A percentile compares a stretch with the other conserved stretches of the same genome.
Conservation (phyloP, 2,113 vertebrate genomes). For the Tetraodon nigroviridis region DNA sequence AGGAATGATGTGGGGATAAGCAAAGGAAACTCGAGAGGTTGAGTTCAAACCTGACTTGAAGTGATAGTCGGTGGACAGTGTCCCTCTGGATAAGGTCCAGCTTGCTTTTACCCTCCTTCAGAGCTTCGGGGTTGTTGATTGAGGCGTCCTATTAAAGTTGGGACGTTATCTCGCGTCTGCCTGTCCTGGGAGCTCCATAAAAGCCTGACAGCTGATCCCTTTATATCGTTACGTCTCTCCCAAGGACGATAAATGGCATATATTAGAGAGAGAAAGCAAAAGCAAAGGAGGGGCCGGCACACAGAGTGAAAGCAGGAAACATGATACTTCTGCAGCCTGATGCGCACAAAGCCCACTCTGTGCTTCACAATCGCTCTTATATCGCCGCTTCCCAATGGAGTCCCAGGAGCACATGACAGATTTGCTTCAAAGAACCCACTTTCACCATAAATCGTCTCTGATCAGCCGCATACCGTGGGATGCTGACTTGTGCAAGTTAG, state of each 20-base stretch:
- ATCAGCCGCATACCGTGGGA: not conserved
- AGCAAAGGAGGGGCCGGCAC: constrained; percentile 11
- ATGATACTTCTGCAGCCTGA: constrained; percentile 44
- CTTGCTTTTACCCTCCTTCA: not conserved
- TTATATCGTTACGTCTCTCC: constrained; percentile 43
- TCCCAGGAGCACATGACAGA: constrained; percentile 30
- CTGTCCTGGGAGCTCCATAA: constrained; percentile 35
- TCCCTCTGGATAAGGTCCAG: not conserved
- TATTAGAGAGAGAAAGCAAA: constrained; percentile 15
- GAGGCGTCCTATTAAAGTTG: constrained; percentile 37
- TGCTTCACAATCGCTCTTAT: constrained; percentile 44
- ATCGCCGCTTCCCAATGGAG: constrained; percentile 43
- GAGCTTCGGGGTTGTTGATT: constrained; percentile 24
- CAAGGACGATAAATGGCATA: constrained; percentile 43
- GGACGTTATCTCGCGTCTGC: constrained; percentile 32
- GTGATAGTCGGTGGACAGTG: constrained; percentile 8
- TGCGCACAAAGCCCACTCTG: constrained; percentile 57
- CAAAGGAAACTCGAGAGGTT: constrained; percentile 7
- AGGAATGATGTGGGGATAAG: not conserved
- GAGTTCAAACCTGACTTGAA: not conserved
- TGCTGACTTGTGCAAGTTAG: constrained; percentile 14
- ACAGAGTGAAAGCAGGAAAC: constrained; percentile 52
- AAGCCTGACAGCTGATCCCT: constrained; percentile 51
- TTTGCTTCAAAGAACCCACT: constrained; percentile 46
- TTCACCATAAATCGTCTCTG: constrained; percentile 26